phyloP scores from a whole-genome alignment of 2,797 vertebrate species.

The Chelmon rostratus region DNA sequence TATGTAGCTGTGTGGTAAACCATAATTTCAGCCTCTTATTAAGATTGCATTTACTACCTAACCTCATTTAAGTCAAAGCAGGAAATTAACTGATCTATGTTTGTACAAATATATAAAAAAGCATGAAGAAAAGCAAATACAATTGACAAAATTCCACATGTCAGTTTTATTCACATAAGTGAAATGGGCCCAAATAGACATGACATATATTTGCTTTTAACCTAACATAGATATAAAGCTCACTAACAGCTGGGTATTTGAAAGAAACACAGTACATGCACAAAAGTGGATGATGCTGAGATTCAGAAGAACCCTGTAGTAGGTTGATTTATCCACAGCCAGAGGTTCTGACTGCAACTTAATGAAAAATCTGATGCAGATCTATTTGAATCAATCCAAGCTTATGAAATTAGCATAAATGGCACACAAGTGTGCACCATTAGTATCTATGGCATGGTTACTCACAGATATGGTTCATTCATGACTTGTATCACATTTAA shows the following conservation, averaged over 20 bases:
- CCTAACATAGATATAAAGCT: constrained; percentile 26
- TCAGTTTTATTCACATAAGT: constrained; percentile 45
- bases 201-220: neutral
- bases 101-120: neutral
- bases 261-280: constrained; percentile 12
- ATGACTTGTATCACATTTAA: too few relatives aligned
- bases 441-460: neutral
- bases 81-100: neutral
- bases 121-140: neutral
- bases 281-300: constrained; percentile 6
- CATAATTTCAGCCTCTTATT: neutral
- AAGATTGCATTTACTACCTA: too few relatives aligned
- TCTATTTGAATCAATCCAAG: constrained; percentile 22
- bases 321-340: neutral
- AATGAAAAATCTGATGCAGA: constrained; percentile 14
- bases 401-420: constrained; percentile 7
- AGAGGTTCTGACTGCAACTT: neutral
- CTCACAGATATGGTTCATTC: neutral
- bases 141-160: neutral
- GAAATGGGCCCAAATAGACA: constrained; percentile 7
- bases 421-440: neutral
- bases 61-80: neutral
- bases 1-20: neutral
- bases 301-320: neutral
- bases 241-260: constrained; percentile 18